Conservation (phyloP, 2,113 vertebrate genomes). For the Ciconia boyciana region DNA sequence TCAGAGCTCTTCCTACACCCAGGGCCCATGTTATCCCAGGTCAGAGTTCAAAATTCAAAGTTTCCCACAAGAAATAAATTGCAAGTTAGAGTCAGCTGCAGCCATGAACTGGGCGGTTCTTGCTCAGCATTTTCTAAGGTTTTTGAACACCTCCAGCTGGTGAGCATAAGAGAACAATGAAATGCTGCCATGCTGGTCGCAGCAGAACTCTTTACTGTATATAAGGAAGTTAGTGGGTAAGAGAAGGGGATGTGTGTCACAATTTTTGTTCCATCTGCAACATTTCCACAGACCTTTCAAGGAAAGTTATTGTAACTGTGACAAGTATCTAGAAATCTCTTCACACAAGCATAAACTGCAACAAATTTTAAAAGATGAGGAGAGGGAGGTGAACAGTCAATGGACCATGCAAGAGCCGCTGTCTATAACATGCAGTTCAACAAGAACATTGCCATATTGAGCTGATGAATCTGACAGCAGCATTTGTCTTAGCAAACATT, state of each 20-base stretch:
- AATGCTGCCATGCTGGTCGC: background rate
- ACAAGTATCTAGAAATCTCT: constrained; percentile 29
- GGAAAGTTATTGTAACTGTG: background rate
- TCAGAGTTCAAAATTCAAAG: background rate
- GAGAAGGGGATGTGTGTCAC: background rate
- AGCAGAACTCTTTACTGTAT: background rate
- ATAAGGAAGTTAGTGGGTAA: background rate
- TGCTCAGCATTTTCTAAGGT: background rate
- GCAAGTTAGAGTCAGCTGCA: background rate
- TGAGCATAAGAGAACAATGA: background rate
- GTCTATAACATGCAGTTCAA: constrained; percentile 46
- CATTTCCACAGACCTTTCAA: background rate
- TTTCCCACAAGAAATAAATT: background rate
- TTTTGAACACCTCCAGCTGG: background rate
- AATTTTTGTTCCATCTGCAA: background rate
- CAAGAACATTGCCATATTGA: constrained; percentile 59
- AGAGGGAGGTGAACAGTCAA: constrained; percentile 29
- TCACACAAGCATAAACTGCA: constrained; percentile 1
- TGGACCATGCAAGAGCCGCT: constrained; percentile 40
- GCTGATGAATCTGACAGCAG: constrained; percentile 49
- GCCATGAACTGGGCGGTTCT: background rate
- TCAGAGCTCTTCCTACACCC: background rate
- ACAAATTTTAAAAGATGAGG: constrained; percentile 61
- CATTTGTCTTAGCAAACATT: constrained; percentile 69
- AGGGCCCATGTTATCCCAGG: background rate